phyloP scores from a whole-genome alignment of 2,113 vertebrate genomes.

The Bothrops jararaca region DNA sequence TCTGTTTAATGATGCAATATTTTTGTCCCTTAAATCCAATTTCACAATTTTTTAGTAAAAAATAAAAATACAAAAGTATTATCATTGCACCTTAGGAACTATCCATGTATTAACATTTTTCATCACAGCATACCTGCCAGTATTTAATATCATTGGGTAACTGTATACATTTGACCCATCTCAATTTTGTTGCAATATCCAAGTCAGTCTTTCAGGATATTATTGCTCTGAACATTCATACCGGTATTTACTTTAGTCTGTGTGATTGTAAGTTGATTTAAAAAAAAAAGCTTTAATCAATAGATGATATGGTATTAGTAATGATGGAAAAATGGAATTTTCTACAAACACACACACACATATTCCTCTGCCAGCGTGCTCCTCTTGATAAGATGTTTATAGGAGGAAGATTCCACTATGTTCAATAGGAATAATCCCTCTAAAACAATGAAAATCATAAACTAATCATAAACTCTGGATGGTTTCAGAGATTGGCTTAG shows the following conservation, averaged over 20 bases:
- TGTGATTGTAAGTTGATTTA: background rate
- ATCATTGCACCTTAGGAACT: background rate
- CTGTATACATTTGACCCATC: background rate
- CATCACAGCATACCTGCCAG: background rate
- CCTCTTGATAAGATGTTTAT: background rate
- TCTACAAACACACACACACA: background rate
- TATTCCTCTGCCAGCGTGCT: background rate
- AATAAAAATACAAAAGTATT: conserved; percentile 19
- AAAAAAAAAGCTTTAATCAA: background rate
- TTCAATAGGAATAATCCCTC: background rate
- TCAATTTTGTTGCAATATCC: background rate
- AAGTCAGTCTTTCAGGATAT: background rate
- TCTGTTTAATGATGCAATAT: conserved; percentile 46
- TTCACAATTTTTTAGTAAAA: conserved; percentile 48
- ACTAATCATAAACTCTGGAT: background rate
- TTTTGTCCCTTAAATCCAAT: conserved; percentile 44
- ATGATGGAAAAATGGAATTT: background rate
- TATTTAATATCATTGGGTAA: background rate
- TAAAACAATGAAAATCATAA: background rate
- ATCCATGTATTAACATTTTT: background rate
- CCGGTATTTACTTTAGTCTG: background rate
- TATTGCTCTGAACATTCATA: background rate
- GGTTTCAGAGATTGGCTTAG: background rate
- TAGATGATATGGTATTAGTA: background rate
- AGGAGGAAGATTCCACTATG: background rate